These are phyloP conservation scores for Scelioninae gen. 2 DNA, from an alignment of 2,888 invertebrate species.

Conservation along the genomic window DNA sequence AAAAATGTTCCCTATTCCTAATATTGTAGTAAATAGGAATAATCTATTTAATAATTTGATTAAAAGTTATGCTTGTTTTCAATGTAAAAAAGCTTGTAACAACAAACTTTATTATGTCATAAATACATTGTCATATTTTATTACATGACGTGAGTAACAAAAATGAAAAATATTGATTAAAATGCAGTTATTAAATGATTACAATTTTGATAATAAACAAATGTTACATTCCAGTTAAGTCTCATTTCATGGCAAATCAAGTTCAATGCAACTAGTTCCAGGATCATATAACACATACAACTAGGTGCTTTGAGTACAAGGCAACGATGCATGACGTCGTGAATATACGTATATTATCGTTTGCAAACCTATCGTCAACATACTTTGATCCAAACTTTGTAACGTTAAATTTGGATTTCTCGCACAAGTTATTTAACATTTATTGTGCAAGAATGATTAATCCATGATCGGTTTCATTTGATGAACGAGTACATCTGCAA, in stretches of 20 bases:
- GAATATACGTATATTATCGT: constrained; percentile 1
- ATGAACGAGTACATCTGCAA: too few relatives aligned
- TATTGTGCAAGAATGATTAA: neutral
- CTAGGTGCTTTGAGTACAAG: constrained; percentile 4
- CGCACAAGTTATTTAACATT: constrained; percentile 13
- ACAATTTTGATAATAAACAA: constrained; percentile 1
- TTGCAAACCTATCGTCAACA: constrained; percentile 2
- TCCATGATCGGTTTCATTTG: neutral
- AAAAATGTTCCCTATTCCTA: too few relatives aligned
- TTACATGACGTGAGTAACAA: too few relatives aligned
- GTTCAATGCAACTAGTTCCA: constrained; percentile 7
- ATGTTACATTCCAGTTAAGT: constrained; percentile 8
- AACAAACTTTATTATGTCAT: too few relatives aligned
- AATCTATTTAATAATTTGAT: too few relatives aligned
- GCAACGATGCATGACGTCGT: neutral
- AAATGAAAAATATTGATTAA: too few relatives aligned
- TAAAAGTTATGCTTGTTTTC: too few relatives aligned
- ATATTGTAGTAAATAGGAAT: too few relatives aligned
- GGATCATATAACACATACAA: constrained; percentile 6
- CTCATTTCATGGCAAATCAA: constrained; percentile 20
- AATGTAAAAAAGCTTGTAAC: too few relatives aligned
- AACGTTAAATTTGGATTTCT: neutral
- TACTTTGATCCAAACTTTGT: constrained; percentile 9
- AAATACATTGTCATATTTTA: too few relatives aligned
- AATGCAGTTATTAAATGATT: neutral